Conservation (phyloP, 2,888 invertebrate species). For the Sinopyrophorus schimmeli region DNA sequence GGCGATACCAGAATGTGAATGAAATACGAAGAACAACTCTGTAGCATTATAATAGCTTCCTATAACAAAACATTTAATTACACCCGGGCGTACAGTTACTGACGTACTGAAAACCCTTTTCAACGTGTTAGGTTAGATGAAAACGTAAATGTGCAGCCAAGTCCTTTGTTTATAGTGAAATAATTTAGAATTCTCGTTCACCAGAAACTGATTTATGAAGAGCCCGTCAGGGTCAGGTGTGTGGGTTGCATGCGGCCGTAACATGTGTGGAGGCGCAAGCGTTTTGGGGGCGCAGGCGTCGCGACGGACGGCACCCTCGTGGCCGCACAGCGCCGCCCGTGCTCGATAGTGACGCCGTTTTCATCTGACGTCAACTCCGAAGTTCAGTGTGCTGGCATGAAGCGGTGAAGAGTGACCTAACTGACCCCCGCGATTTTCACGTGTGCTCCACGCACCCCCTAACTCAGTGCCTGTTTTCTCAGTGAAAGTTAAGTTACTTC, state of each 20-base stretch:
- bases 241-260: slow-evolving; percentile 29
- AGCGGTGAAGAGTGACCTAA: slow-evolving; percentile 52
- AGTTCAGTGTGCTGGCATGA: slow-evolving; percentile 53
- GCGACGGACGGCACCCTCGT: slow-evolving; percentile 49
- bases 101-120: slow-evolving; percentile 28
- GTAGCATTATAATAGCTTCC: slow-evolving; percentile 28
- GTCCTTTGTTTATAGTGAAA: slow-evolving; percentile 30
- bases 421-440: slow-evolving; percentile 42
- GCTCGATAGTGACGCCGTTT: slow-evolving; percentile 55
- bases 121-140: slow-evolving; percentile 23
- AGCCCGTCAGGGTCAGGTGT: slow-evolving; percentile 41
- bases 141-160: slow-evolving; percentile 27
- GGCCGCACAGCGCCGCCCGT: slow-evolving; percentile 51
- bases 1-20: slow-evolving; percentile 26
- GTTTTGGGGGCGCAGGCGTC: slow-evolving; percentile 47
- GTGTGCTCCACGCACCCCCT: slow-evolving; percentile 36
- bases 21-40: slow-evolving; percentile 29
- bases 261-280: slow-evolving; percentile 42
- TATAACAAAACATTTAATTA: slow-evolving; percentile 32
- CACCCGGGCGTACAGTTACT: slow-evolving; percentile 23
- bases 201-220: slow-evolving; percentile 41
- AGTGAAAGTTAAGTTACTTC: slow-evolving; percentile 30
- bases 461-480: slow-evolving; percentile 34
- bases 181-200: slow-evolving; percentile 31
- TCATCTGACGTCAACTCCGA: slow-evolving; percentile 51